These are phyloP conservation scores for Varanus komodoensis DNA, from an alignment of 2,113 vertebrate genomes.

Conservation along the genomic window DNA sequence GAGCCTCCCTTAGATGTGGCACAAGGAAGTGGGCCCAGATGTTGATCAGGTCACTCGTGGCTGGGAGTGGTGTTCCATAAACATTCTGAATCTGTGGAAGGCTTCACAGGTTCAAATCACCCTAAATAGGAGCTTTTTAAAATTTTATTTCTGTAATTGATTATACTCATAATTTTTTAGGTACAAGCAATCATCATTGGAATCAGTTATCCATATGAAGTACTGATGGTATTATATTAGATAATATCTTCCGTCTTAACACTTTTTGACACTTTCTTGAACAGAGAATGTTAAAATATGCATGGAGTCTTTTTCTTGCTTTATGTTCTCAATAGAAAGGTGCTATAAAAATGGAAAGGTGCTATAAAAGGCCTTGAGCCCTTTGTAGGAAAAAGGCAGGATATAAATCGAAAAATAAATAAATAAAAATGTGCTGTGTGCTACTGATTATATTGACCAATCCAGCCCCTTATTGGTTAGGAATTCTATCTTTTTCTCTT, in stretches of 20 bases:
- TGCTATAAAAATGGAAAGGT: neutral
- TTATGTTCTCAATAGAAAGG: neutral
- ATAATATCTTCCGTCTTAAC: rapidly evolving
- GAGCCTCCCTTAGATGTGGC: too few relatives aligned
- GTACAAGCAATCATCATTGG: neutral
- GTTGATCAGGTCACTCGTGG: too few relatives aligned
- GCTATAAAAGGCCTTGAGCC: too few relatives aligned
- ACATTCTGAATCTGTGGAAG: too few relatives aligned
- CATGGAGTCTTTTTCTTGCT: neutral
- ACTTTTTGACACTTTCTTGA: neutral
- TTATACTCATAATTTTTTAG: neutral
- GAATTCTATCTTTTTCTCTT: rapidly evolving
- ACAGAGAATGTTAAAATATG: neutral
- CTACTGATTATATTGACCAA: neutral
- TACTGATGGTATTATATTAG: neutral
- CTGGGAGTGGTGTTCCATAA: too few relatives aligned
- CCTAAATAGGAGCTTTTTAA: too few relatives aligned
- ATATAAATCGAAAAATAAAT: too few relatives aligned
- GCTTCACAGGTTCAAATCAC: too few relatives aligned
- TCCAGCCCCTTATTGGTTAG: rapidly evolving
- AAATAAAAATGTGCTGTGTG: too few relatives aligned
- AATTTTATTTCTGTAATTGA: neutral
- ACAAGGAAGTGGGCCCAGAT: too few relatives aligned
- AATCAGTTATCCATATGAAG: neutral
- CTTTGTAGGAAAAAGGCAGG: too few relatives aligned